phyloP scores from a whole-genome alignment of 2,113 vertebrate species.

The Mustelus asterias region DNA sequence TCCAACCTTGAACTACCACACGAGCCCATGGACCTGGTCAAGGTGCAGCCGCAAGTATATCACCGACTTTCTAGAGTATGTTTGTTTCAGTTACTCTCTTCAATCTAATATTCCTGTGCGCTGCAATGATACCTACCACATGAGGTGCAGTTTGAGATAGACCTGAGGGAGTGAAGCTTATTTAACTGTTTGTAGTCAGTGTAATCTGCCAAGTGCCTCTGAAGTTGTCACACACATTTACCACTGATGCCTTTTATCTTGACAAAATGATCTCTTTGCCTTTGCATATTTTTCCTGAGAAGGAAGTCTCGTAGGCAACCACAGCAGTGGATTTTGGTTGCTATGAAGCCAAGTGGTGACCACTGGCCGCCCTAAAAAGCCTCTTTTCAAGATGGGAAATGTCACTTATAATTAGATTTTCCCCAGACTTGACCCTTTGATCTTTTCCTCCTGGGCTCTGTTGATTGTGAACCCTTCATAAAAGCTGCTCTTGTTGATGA shows the following conservation, averaged over 20 bases:
- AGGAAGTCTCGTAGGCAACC: conserved; percentile 50
- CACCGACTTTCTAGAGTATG: conserved; percentile 94
- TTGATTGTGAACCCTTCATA: conserved; percentile 52
- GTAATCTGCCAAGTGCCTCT: neutral
- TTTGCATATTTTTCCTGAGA: conserved; percentile 45
- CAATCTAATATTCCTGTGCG: neutral
- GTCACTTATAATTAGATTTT: conserved; percentile 64
- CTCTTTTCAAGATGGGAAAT: conserved; percentile 59
- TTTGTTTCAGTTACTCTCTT: conserved; percentile 42
- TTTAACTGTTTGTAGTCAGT: neutral
- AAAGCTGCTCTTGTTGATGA: conserved; percentile 53
- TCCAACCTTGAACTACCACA: conserved; percentile 88
- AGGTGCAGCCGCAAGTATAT: conserved; percentile 96
- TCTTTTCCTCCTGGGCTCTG: conserved; percentile 48
- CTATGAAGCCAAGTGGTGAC: conserved; percentile 42
- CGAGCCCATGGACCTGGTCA: conserved; percentile 95
- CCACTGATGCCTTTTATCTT: conserved; percentile 35
- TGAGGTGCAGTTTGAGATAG: neutral
- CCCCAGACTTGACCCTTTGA: conserved; percentile 54
- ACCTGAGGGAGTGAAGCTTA: neutral
- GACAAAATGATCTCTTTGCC: conserved; percentile 50
- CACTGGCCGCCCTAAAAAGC: conserved; percentile 45
- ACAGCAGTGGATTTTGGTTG: conserved; percentile 41
- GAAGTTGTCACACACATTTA: neutral
- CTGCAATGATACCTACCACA: no score